These are phyloP conservation scores for Tapirus indicus DNA, from an alignment of 2,797 vertebrate genomes.

Conservation along the genomic window DNA sequence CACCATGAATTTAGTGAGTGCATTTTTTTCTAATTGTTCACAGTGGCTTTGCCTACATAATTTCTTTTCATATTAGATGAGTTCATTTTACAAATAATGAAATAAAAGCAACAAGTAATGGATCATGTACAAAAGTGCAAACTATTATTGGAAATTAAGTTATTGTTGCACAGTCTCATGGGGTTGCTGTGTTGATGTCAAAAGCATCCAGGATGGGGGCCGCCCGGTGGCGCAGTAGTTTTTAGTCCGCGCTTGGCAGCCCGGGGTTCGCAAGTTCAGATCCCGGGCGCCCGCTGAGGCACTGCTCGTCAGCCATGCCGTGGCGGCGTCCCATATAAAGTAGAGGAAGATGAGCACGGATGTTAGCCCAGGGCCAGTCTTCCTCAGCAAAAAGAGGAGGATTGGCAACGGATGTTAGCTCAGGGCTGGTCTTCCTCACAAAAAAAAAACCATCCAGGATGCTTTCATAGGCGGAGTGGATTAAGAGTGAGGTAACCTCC, in stretches of 20 bases:
- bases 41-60: not conserved
- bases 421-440: too few species aligned
- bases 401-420: too few species aligned
- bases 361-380: too few species aligned
- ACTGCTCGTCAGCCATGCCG: too few species aligned
- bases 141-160: not conserved
- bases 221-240: too few species aligned
- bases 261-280: too few species aligned
- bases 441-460: not conserved
- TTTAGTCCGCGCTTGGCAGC: too few species aligned
- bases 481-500: not conserved
- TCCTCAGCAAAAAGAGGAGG: too few species aligned
- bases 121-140: not conserved
- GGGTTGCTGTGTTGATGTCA: not conserved
- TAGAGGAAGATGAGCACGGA: too few species aligned
- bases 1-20: not conserved
- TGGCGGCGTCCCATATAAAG: too few species aligned
- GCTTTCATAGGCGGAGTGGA: not conserved
- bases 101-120: not conserved
- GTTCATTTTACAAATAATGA: conserved; percentile 14
- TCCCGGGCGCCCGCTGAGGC: too few species aligned
- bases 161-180: not conserved
- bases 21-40: not conserved
- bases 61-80: conserved; percentile 3
- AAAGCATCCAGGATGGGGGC: not conserved